A percentile compares a stretch with the other conserved stretches of the same genome.
Conservation (phyloP, 1,140 invertebrate species). For the Andricus grossulariae region DNA sequence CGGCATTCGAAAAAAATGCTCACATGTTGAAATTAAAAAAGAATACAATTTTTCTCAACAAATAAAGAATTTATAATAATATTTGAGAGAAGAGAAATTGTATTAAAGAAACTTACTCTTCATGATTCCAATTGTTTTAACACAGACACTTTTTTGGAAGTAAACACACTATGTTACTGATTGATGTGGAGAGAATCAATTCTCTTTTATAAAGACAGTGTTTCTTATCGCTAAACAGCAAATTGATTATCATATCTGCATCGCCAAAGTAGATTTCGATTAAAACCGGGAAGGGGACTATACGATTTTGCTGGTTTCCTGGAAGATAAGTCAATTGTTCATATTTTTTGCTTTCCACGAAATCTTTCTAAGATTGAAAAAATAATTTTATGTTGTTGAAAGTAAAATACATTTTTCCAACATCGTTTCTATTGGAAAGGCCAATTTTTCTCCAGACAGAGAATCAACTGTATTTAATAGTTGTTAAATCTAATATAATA, state of each 20-base stretch:
- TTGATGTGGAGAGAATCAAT: slow-evolving; percentile 8
- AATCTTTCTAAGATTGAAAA: too few species aligned
- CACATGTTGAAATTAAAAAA: too few species aligned
- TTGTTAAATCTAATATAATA: too few species aligned
- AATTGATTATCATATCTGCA: slow-evolving; percentile 41
- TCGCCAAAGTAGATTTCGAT: slow-evolving; percentile 31
- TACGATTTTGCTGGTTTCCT: not conserved
- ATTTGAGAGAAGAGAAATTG: not conserved
- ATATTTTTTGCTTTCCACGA: too few species aligned
- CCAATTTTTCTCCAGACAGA: too few species aligned
- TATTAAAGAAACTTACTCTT: slow-evolving; percentile 36
- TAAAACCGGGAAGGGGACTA: not conserved
- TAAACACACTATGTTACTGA: slow-evolving; percentile 13
- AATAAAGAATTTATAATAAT: not conserved
- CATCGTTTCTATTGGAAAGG: too few species aligned
- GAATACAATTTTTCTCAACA: too few species aligned
- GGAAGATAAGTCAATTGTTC: not conserved
- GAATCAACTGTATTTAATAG: too few species aligned
- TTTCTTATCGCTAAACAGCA: slow-evolving; percentile 43
- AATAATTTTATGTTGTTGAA: too few species aligned
- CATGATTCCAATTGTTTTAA: slow-evolving; percentile 37
- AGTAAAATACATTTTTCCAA: too few species aligned
- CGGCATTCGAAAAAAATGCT: too few species aligned
- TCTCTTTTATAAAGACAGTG: slow-evolving; percentile 40
- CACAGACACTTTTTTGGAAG: slow-evolving; percentile 12